These are phyloP conservation scores for Hedychridium roseum DNA, from an alignment of 2,888 invertebrate species.

Conservation along the genomic window DNA sequence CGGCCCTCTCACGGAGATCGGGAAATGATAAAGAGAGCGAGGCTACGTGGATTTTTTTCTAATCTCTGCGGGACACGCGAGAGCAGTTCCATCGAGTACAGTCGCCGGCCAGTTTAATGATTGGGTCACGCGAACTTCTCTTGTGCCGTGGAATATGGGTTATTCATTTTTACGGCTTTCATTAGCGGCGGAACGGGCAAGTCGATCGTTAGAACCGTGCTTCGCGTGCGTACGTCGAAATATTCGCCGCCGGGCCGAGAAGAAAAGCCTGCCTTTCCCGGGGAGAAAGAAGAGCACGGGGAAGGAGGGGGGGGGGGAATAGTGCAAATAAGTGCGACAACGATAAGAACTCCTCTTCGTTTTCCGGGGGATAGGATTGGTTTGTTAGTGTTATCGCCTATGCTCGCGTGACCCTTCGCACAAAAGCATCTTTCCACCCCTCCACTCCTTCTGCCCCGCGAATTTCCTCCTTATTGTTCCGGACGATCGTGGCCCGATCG, in stretches of 20 bases:
- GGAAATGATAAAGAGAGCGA: no score
- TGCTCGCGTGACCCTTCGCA: conserved; percentile 50
- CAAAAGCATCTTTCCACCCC: conserved; percentile 43
- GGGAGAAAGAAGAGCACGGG: background rate
- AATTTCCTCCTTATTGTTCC: background rate
- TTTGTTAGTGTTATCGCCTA: conserved; percentile 54
- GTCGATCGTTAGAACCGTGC: no score
- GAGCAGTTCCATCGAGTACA: no score
- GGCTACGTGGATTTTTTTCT: no score
- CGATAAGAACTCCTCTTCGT: conserved; percentile 29
- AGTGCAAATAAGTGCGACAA: conserved; percentile 7
- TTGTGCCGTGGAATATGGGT: no score
- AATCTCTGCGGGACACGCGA: no score
- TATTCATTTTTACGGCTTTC: no score
- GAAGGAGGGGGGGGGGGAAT: background rate
- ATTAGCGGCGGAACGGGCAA: no score
- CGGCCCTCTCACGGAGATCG: no score
- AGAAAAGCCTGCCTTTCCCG: background rate
- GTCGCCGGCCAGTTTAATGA: no score
- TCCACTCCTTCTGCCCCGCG: conserved; percentile 29
- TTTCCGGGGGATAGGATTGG: conserved; percentile 28
- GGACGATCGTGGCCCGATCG: conserved; percentile 17
- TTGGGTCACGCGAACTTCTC: no score
- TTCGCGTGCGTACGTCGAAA: no score
- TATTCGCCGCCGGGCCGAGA: background rate